A percentile compares a stretch with the other conserved stretches of the same genome.
Conservation (phyloP, 2,797 vertebrate genomes). For the Pseudochromis fuscus region DNA sequence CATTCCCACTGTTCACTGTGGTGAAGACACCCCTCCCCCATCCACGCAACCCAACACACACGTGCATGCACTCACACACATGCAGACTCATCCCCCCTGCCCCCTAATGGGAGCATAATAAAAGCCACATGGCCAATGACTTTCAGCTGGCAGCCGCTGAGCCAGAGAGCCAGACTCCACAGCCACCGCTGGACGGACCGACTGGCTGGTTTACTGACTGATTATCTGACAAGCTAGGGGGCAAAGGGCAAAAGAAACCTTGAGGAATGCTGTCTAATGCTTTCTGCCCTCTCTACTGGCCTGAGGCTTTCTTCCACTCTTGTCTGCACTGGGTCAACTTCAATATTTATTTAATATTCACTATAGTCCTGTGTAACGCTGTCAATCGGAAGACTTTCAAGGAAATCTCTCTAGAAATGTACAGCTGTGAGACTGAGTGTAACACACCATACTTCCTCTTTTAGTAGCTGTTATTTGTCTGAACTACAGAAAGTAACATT, state of each 20-base stretch:
- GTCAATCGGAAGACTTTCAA: not conserved
- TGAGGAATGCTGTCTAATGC: constrained; percentile 51
- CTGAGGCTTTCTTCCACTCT: constrained; percentile 6
- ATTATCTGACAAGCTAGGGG: constrained; percentile 58
- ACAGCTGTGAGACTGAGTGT: constrained; percentile 2
- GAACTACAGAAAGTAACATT: no score
- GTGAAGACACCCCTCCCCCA: constrained; percentile 72
- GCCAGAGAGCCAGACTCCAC: constrained; percentile 43
- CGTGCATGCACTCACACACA: constrained; percentile 53
- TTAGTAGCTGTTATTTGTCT: no score
- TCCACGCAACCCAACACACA: constrained; percentile 37
- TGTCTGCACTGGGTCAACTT: not conserved
- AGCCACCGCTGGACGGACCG: constrained; percentile 48
- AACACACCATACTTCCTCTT: no score
- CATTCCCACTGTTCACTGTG: constrained; percentile 72
- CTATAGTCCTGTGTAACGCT: not conserved
- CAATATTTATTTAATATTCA: constrained; percentile 11
- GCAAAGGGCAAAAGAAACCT: constrained; percentile 58
- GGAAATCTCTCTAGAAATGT: constrained; percentile 4
- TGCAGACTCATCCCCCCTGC: constrained; percentile 46
- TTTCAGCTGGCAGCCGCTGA: constrained; percentile 77
- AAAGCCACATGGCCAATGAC: constrained; percentile 83
- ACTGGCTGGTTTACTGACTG: constrained; percentile 47
- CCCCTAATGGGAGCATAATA: constrained; percentile 80
- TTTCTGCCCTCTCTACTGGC: constrained; percentile 34